Evolutionary conservation across 2,797 vertebrate genomes (phyloP), one percentile per base, ranked within the genome.

Genomic region (Spheniscus humboldti): DNA sequence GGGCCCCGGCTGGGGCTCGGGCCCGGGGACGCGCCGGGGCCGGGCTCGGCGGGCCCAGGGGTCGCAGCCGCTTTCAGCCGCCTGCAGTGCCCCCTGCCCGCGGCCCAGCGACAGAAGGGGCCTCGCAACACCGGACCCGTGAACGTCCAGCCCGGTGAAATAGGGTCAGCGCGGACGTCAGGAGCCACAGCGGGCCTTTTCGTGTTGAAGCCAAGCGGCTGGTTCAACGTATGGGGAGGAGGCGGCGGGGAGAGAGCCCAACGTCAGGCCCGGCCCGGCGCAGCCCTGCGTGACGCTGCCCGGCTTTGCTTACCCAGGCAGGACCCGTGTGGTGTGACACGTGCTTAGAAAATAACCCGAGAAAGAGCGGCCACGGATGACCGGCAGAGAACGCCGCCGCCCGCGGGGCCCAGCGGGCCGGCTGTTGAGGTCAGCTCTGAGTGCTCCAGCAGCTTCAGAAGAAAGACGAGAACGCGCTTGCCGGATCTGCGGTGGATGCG

Each of bases 391-490:
- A 14, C 28, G 19, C 30, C 3, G 4, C 53, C 15, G 33, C 3
- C 5, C 3, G 7, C 0, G 30, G 35, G 52, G 41, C 62, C 48
- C 55, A 0, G 2, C 5, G 6, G 11, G 11, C 2, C 7, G 18
- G 39, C 31, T 3, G 11, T 4, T 3, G 33, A 64, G n/a, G 30
- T 24, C 28, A 14, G 7, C 23, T 22, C 14, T 9, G 18, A 9
- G 7, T 12, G 13, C 13, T 37, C 24, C 48, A 0, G 0, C 55
- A 22, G 69, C 37, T 60, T 60, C 39, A 27, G 39, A 17, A 39
- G 60, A 22, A 16, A 39, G 68, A 41, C 3, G 13, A 64, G 50
- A 64, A 41, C 0, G 9, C 4, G 60, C 39, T 10, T 10, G 10
- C 15, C 2, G 2, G n/a, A 17, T 4, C 3, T 0, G 12, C 3